phyloP scores from a whole-genome alignment of 2,888 invertebrate species.

The Anagyrus pseudococci region DNA sequence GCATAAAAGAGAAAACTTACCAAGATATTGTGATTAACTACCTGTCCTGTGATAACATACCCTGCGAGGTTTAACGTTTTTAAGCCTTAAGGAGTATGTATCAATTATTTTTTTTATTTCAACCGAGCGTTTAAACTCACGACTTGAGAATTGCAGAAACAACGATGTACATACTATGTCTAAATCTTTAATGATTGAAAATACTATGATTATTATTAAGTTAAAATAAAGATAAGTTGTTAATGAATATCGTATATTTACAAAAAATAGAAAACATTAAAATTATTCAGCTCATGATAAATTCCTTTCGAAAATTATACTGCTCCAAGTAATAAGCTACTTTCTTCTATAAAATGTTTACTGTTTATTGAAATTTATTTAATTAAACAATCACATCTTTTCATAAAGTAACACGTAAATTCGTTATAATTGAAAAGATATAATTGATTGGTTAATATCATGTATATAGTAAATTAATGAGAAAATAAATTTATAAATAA shows the following conservation, averaged over 20 bases:
- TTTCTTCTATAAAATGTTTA: neutral
- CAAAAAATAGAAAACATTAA: neutral
- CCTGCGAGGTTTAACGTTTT: neutral
- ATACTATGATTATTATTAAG: too few species aligned
- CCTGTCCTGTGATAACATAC: neutral
- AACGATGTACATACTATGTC: too few species aligned
- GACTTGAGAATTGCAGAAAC: too few species aligned
- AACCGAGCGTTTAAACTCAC: too few species aligned
- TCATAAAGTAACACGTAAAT: neutral
- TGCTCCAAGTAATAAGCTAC: neutral
- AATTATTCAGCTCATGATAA: neutral
- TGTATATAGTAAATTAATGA: too few species aligned
- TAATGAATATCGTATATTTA: neutral
- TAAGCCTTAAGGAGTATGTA: constrained; percentile 15
- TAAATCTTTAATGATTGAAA: too few species aligned
- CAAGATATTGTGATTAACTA: neutral
- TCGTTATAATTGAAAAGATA: constrained; percentile 7
- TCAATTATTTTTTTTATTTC: too few species aligned
- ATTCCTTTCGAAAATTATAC: neutral
- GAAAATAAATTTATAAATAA: too few species aligned
- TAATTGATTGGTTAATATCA: constrained; percentile 15
- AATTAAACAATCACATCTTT: too few species aligned
- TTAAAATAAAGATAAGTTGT: too few species aligned
- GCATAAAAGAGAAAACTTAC: neutral
- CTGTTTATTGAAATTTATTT: neutral